Evolutionary conservation across 1,140 invertebrate species (phyloP).

Genomic region (Spodoptera litura): DNA sequence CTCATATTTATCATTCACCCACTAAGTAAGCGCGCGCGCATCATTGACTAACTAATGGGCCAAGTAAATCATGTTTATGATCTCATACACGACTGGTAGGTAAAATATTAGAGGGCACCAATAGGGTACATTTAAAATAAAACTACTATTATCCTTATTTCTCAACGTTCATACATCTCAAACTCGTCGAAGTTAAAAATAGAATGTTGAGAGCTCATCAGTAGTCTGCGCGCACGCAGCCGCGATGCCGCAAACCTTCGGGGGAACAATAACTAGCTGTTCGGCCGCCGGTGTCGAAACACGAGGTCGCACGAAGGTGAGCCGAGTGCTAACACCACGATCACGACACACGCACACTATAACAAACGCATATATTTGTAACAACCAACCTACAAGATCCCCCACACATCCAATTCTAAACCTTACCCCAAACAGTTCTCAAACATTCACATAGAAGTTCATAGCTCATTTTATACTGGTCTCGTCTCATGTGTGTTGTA

Average conservation of each 20-base stretch:
- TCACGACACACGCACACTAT: constrained; percentile 68
- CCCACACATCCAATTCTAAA: background rate
- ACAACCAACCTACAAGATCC: constrained; percentile 45
- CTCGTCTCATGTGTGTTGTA: constrained; percentile 51
- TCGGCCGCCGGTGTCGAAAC: constrained; percentile 75
- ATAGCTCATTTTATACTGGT: constrained; percentile 53
- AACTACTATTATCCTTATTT: constrained; percentile 28
- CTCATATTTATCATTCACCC: too few relatives aligned
- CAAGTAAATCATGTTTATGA: background rate
- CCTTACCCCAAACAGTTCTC: background rate
- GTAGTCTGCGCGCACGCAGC: constrained; percentile 76
- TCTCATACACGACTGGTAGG: constrained; percentile 1
- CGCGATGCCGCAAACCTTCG: constrained; percentile 77
- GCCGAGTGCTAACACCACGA: constrained; percentile 73
- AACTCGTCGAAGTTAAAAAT: constrained; percentile 68
- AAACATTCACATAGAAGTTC: background rate
- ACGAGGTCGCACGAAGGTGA: constrained; percentile 83
- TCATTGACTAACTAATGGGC: constrained; percentile 7
- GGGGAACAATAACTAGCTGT: constrained; percentile 80
- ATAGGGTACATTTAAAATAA: constrained; percentile 1
- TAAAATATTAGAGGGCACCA: constrained; percentile 4
- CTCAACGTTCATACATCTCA: constrained; percentile 42
- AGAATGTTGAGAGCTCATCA: constrained; percentile 75
- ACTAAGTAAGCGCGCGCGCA: background rate
- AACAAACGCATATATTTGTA: constrained; percentile 53